Base-by-base conservation (phyloP, 1,140 invertebrate genomes). In the Eueides isabella region DNA sequence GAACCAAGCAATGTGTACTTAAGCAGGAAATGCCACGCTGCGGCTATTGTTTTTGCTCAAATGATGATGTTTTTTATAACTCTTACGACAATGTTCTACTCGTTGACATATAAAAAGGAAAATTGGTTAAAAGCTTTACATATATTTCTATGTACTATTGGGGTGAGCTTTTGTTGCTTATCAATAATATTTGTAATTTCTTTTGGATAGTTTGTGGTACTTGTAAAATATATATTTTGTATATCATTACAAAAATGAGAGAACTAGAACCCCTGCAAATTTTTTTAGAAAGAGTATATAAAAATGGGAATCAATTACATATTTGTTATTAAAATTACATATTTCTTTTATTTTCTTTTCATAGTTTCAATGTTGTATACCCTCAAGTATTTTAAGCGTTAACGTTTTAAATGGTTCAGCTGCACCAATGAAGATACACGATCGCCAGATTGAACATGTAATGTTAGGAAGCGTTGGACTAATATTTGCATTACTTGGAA, bases 331-430 rank as follows among this genome's bases (percentile, higher is more conserved):
- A 6, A 44, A 44, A n/a, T 44, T 44, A 7, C 0, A 44, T 44
- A 23, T 55, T 23, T 12, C 7, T 55, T 55, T 55, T 26, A 73
- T 63, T 74, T 6, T 72, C 61, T 31, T 48, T 55, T 73, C 65
- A 70, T 76, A 90, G 88, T 81, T 80, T 30, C 88, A 90, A 68
- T 31, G 85, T 7, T 83, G 80, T 19, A 80, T 87, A 67, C 83
- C 85, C 2, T 64, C 74, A 35, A 84, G 68, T 5, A 81, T 89
- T 41, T 61, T 90, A 38, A 80, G 81, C 55, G 29, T 83, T 1
- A 83, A 81, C 61, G 68, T 41, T 7, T 79, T 83, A 14, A 81
- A 77, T 61, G 87, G 87, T 19, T 72, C 83, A 3, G 29, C 81
- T 1, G 67, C 69, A 28, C 67, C 73, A 4, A 74, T 88, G 76